Base-by-base conservation (phyloP, 2,113 vertebrate species). In the Ochotona curzoniae region DNA sequence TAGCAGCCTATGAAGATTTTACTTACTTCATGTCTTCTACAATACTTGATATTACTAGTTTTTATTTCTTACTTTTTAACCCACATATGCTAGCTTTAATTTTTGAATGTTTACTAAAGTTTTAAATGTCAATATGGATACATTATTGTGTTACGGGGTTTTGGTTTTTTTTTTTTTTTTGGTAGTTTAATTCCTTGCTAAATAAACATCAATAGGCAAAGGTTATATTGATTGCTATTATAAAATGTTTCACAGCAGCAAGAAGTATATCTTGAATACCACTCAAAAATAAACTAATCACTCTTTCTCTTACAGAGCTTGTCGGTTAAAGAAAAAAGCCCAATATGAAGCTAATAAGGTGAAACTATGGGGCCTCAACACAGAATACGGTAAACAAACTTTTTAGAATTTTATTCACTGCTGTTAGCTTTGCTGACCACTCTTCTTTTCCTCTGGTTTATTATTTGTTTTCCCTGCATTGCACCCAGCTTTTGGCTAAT, bases 271-370 rank as follows among this genome's bases (percentile, higher is more conserved):
- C 89, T 57, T 93, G 67, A 87, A 85, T 93, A 70, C 93, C 60
- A 92, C 66, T 92, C 90, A 95, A 92, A 96, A 91, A 25, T 92
- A 78, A 91, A 94, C 78, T 97, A 87, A 95, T 87, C 63, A 71
- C 60, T 87, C 61, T 47, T 95, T 97, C 86, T 96, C 97, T 91
- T 63, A 69, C 91, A 99, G 99, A 98, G 99, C 99, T 96, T 99
- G 99, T 96, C 98, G 99, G 90, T 98, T 99, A 97, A 99, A 99
- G 98, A 99, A 99, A 98, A 99, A 99, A 98, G 99, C 99, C 32
- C 99, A 99, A 95, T 99, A 99, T 96, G 99, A 99, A 98, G 99
- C 99, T 95, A 99, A 99, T 98, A 99, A 99, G 98, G 99, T 99
- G 95, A 99, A 99, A 97, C 98, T 99, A 89, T 99, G 99, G 99